Evolutionary conservation across 2,113 vertebrate species (phyloP).

Genomic region (Odontophorus gujanensis): DNA sequence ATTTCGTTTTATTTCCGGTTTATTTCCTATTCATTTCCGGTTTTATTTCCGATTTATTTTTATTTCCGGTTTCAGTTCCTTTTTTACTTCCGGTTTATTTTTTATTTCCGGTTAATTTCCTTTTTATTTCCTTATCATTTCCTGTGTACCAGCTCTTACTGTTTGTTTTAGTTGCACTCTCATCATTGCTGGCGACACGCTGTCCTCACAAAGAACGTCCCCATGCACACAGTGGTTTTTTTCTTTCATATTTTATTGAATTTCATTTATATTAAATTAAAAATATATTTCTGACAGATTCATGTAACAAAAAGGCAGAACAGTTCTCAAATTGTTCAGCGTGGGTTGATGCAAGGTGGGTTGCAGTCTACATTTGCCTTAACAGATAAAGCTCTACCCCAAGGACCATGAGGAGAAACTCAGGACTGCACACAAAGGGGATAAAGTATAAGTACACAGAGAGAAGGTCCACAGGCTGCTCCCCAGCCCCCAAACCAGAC

Average conservation of each 20-base stretch:
- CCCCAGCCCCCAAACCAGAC: constrained; percentile 75
- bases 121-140: no score
- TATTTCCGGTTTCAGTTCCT: no score
- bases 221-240: not conserved
- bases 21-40: no score
- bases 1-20: no score
- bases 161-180: no score
- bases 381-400: constrained; percentile 76
- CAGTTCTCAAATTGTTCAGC: constrained; percentile 90
- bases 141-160: no score
- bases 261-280: constrained; percentile 99
- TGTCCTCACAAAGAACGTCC: not conserved
- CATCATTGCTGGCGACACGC: fast-evolving
- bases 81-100: no score
- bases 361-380: constrained; percentile 75
- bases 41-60: no score
- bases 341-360: constrained; percentile 78
- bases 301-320: constrained; percentile 99
- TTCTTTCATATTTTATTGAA: constrained; percentile 95
- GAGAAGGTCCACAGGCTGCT: constrained; percentile 71
- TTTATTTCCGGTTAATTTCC: no score
- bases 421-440: constrained; percentile 45
- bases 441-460: constrained; percentile 59
- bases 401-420: constrained; percentile 62
- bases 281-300: constrained; percentile 99